phyloP scores from a whole-genome alignment of 2,797 vertebrate genomes.

The Notolepis coatsorum region DNA sequence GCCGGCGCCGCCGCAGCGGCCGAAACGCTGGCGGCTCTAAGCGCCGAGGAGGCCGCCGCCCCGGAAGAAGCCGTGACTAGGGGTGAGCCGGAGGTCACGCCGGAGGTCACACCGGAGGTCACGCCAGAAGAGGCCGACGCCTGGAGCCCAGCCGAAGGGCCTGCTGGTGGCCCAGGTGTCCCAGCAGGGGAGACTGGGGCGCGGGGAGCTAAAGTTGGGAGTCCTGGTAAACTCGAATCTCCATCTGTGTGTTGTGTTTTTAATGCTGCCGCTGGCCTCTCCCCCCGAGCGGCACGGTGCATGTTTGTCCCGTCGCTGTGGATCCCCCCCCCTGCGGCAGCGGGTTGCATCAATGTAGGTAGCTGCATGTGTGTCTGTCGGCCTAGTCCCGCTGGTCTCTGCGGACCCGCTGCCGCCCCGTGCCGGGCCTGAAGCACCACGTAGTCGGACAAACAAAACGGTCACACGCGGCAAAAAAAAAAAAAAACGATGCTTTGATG shows the following conservation, averaged over 20 bases:
- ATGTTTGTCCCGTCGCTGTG: not conserved
- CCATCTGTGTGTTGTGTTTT: conserved; percentile 15
- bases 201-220: conserved; percentile 19
- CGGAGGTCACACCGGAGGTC: not conserved
- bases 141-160: conserved; percentile 36
- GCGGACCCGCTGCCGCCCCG: no score
- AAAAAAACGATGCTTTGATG: no score
- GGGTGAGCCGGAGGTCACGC: conserved; percentile 9
- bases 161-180: conserved; percentile 39
- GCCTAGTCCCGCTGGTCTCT: no score
- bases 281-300: not conserved
- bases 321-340: not conserved
- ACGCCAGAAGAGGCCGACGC: conserved; percentile 37
- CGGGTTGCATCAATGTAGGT: not conserved
- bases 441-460: no score
- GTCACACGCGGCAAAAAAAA: no score
- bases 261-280: not conserved
- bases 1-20: conserved; percentile 35
- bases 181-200: conserved; percentile 40
- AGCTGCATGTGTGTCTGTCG: conserved; percentile 45
- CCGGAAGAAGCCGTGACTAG: conserved; percentile 22
- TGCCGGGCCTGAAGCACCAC: no score
- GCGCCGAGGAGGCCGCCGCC: conserved; percentile 8
- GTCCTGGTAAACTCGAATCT: conserved; percentile 54
- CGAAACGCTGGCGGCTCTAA: conserved; percentile 39